Evolutionary conservation across 1,140 invertebrate species (phyloP), one percentile per base, ranked within the genome.

Genomic region (Muscidifurax raptorellus): DNA sequence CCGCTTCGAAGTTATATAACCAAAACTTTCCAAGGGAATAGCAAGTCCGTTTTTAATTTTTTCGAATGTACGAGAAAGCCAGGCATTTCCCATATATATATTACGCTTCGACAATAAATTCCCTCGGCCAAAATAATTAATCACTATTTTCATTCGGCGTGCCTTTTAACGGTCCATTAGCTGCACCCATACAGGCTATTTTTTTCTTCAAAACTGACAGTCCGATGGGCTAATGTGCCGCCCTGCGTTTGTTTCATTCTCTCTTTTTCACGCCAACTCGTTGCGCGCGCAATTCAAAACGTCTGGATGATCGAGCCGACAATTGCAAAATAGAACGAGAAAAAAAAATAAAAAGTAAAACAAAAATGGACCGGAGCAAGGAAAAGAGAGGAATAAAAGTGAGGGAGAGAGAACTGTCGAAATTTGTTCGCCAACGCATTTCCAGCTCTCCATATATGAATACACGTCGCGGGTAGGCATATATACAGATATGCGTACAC

Each of bases 291-390:
- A 13, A 71, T 71, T 40, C 12, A 82, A 82, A 82, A 47, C 40
- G 59, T 80, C 22, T 71, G 40, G 66, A 76, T 36, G 66, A 83
- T 83, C 40, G 36, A 83, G 18, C 40, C 76, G 44, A 79, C 36
- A 83, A 83, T 83, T 28, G 25, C 27, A 7, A 40, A 74, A 75
- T 77, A 69, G 40, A 67, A 69, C n/a, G 47, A 76, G 66, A 72
- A 64, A 13, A 12, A 81, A 30, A 44, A 81, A 72, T 32, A 59
- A 74, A 30, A 74, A 52, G 32, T 66, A 59, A 18, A 59, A 59
- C 18, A 59, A 59, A 59, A 59, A 22, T 59, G 75, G 27, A 77
- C 7, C 3, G 75, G 44, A 10, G 22, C 72, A 32, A 74, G 72
- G 2, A n/a, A 30, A 13, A 69, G 25, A 15, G 15, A 30, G 10